phyloP scores from a whole-genome alignment of 2,113 vertebrate genomes.

The Tringa solitaria region DNA sequence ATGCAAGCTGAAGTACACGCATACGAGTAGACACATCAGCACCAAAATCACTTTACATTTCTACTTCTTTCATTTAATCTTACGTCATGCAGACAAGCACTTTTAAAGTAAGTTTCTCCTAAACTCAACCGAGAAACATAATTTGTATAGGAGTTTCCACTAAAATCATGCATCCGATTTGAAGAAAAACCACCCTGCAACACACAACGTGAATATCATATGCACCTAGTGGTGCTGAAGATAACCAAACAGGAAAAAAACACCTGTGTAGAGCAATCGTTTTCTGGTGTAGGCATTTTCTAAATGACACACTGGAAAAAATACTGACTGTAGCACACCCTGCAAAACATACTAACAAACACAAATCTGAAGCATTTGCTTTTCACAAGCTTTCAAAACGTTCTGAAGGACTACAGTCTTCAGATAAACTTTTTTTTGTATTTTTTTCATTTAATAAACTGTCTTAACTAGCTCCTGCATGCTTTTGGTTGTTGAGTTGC shows the following conservation, averaged over 20 bases:
- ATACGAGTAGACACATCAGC: background rate
- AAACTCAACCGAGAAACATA: background rate
- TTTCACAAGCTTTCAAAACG: background rate
- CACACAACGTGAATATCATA: background rate
- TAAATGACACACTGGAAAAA: slow-evolving; percentile 33
- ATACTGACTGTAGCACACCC: background rate
- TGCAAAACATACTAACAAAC: background rate
- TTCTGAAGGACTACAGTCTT: background rate
- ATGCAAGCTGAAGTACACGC: background rate
- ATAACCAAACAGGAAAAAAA: background rate
- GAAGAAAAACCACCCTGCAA: background rate
- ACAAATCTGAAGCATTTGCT: background rate
- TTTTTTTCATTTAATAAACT: background rate
- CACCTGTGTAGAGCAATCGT: background rate
- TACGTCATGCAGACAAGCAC: background rate
- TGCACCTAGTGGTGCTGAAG: background rate
- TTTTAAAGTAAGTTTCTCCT: background rate
- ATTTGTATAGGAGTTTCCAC: background rate
- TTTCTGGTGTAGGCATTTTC: slow-evolving; percentile 5
- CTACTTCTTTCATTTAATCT: background rate
- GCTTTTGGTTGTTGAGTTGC: background rate
- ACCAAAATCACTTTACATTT: background rate
- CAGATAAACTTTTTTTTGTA: background rate
- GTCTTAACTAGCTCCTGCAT: background rate
- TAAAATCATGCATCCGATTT: background rate